These are phyloP conservation scores for Drosophila glabriapex DNA, from an alignment of 2,888 invertebrate genomes.

Conservation along the genomic window DNA sequence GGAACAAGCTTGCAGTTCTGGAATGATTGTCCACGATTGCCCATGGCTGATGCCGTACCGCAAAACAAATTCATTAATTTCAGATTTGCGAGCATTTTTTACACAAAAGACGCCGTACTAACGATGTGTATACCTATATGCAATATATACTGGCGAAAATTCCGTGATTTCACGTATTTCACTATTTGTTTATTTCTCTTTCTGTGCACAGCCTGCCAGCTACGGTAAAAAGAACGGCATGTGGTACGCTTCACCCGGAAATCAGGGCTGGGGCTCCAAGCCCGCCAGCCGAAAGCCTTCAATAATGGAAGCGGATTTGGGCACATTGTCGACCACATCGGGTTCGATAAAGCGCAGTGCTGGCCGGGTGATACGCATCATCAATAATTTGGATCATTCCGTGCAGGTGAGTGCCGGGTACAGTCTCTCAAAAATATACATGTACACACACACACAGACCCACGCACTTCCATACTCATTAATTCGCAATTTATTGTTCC, in stretches of 20 bases:
- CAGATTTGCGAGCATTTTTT: constrained; percentile 77
- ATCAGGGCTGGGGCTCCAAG: constrained; percentile 88
- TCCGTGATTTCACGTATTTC: constrained; percentile 43
- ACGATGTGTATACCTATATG: constrained; percentile 27
- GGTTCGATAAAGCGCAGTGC: constrained; percentile 91
- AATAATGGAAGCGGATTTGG: constrained; percentile 91
- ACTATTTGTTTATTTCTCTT: constrained; percentile 50
- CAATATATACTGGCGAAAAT: constrained; percentile 41
- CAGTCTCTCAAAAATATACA: constrained; percentile 2
- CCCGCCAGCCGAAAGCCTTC: constrained; percentile 93
- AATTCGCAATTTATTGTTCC: constrained; percentile 49
- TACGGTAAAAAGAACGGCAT: constrained; percentile 96
- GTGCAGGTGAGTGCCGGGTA: constrained; percentile 89
- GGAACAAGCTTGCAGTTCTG: constrained; percentile 20
- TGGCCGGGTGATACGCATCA: constrained; percentile 95
- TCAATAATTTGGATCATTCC: constrained; percentile 96
- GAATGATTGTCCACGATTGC: constrained; percentile 26
- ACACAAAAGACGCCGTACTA: constrained; percentile 58
- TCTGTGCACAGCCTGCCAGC: constrained; percentile 90
- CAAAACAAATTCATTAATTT: constrained; percentile 81
- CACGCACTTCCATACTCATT: not conserved
- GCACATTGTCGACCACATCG: constrained; percentile 88
- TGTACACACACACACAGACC: not conserved
- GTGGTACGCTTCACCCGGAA: constrained; percentile 91
- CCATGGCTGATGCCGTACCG: constrained; percentile 57